A percentile compares a stretch with the other conserved stretches of the same genome.
Evolutionary conservation across 37 sponge, comb jelly and placozoan genomes (phyloP).

Genomic region (Aplysina aerophoba): DNA sequence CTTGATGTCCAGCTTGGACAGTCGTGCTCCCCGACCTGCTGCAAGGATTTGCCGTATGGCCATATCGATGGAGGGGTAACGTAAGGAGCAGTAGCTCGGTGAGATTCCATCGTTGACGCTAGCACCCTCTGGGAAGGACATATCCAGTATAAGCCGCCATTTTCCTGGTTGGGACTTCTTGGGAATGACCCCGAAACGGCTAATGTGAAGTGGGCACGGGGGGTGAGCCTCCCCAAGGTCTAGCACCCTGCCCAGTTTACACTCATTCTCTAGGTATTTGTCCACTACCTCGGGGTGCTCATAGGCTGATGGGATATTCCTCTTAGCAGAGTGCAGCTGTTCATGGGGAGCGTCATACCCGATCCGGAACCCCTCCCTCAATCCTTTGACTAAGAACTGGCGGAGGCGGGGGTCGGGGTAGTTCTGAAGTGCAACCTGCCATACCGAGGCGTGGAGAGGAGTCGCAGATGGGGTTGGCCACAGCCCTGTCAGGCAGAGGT

Average conservation of each 20-base stretch:
- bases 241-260: neutral
- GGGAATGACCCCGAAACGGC: slow-evolving; percentile 44
- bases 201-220: slow-evolving; percentile 12
- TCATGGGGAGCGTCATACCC: too few relatives aligned
- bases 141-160: slow-evolving; percentile 44
- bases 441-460: neutral
- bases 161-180: slow-evolving; percentile 28
- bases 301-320: slow-evolving; percentile 39
- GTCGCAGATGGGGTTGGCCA: too few relatives aligned
- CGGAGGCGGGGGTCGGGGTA: neutral
- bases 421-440: neutral
- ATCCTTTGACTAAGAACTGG: too few relatives aligned
- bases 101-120: slow-evolving; percentile 57
- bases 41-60: neutral
- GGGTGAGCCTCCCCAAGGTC: neutral
- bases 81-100: slow-evolving; percentile 42
- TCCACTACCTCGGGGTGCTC: slow-evolving; percentile 43
- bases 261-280: slow-evolving; percentile 28
- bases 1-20: slow-evolving; percentile 42
- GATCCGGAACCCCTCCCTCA: too few relatives aligned
- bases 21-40: slow-evolving; percentile 26
- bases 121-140: slow-evolving; percentile 25
- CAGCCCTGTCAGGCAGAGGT: too few relatives aligned
- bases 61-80: slow-evolving; percentile 30
- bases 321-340: too few relatives aligned